phyloP scores from a whole-genome alignment of 2,113 vertebrate species.

The Sphaerodactylus townsendi region DNA sequence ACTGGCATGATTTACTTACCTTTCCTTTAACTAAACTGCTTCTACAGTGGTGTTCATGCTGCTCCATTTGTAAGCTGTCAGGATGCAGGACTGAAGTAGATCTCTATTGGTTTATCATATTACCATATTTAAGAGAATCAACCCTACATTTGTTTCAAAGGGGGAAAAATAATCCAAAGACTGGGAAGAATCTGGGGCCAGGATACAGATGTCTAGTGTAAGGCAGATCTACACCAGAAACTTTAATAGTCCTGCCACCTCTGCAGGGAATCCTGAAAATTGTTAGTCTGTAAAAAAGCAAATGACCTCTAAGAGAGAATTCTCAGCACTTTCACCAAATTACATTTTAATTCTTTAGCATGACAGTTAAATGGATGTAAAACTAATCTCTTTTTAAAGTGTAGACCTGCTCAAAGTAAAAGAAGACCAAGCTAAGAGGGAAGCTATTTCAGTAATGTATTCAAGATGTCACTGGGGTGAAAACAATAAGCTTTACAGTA shows the following conservation, averaged over 20 bases:
- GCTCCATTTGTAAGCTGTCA: constrained; percentile 43
- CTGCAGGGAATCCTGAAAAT: neutral
- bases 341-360: neutral
- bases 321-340: neutral
- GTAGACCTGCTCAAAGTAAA: neutral
- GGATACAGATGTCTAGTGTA: constrained; percentile 30
- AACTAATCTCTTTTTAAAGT: neutral
- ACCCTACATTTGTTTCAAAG: constrained; percentile 2
- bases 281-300: neutral
- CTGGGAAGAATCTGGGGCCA: constrained; percentile 28
- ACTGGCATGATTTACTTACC: constrained; percentile 47
- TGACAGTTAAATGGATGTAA: neutral
- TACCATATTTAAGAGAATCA: constrained; percentile 48
- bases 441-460: constrained; percentile 49
- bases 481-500: constrained; percentile 48
- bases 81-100: constrained; percentile 51
- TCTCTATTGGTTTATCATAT: constrained; percentile 45
- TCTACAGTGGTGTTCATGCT: constrained; percentile 37
- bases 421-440: constrained; percentile 5
- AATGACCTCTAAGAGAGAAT: neutral
- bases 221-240: constrained; percentile 10
- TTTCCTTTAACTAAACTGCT: constrained; percentile 50
- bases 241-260: neutral
- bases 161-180: constrained; percentile 34
- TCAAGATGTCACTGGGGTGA: constrained; percentile 42